Base-by-base conservation (phyloP, 2,797 vertebrate genomes). In the Schizopygopsis pylzovi region DNA sequence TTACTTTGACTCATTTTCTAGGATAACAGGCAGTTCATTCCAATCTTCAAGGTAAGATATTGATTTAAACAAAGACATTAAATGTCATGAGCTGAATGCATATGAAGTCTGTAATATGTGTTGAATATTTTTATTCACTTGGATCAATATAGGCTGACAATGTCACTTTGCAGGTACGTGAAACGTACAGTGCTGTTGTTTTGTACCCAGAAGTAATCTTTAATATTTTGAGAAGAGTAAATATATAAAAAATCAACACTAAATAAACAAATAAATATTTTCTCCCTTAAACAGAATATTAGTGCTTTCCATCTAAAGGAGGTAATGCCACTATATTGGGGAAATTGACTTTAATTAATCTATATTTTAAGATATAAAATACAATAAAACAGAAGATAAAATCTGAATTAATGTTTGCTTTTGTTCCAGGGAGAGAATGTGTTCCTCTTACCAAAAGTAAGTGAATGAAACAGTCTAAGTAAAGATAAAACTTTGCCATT, bases 381-480 rank as follows among this genome's bases (percentile, higher is more conserved):
- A 1, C 3, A 49, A n/a, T 37, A 43, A 59, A 75, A 76, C 22
- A 65, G 43, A 47, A 67, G 47, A 13, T 63, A 45, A 15, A 82
- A 49, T 45, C 33, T 18, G 12, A n/a, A 56, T n/a, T n/a, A n/a
- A n/a, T n/a, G n/a, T 39, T 63, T 81, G 4, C 43, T 79, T 83
- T 56, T 71, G 81, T 33, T 87, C 81, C 85, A 94, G 93, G 92
- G 93, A n/a, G 91, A 92, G 82, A 93, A 87, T 54, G 0, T 92
- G 7, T 94, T 92, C 68, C 43, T 93, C 75, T 43, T 91, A 54
- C 87, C 86, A 15, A 88, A 59, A 86, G 92, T 94, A 87, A 61
- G 81, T 82, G 28, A 71, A 65, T n/a, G 11, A 10, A 79, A n/a
- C 45, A 81, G 3, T 63, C 12, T 7, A 28, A 37, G 2, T 52